Conservation (phyloP, 1,140 invertebrate genomes). For the Drosophila takahashii region DNA sequence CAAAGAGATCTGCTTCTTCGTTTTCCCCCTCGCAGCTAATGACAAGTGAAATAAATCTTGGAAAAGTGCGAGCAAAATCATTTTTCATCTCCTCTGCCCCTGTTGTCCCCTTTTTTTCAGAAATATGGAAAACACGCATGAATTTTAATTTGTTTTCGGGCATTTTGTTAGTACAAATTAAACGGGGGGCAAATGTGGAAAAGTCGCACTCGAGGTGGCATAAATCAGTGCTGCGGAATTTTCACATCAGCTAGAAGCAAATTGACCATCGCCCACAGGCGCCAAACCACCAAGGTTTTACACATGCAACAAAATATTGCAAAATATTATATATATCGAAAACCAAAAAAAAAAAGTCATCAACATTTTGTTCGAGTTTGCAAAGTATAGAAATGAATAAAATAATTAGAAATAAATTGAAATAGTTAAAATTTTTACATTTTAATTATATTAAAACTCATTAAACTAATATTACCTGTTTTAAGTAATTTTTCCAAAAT, state of each 20-base stretch:
- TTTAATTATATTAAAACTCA: too few species aligned
- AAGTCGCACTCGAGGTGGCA: constrained; percentile 40
- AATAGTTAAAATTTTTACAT: too few species aligned
- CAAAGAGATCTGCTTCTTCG: constrained; percentile 16
- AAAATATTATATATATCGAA: too few species aligned
- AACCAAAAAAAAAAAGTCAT: too few species aligned
- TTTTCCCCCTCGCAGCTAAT: constrained; percentile 35
- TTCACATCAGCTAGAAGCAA: constrained; percentile 27
- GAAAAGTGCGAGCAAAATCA: constrained; percentile 53
- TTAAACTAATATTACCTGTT: too few species aligned
- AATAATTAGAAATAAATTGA: too few species aligned
- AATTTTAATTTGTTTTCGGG: constrained; percentile 61
- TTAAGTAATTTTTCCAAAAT: too few species aligned
- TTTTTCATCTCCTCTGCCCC: constrained; percentile 12
- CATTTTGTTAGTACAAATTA: constrained; percentile 60
- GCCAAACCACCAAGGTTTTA: not conserved
- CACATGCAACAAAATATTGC: too few species aligned
- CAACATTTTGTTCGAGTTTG: too few species aligned
- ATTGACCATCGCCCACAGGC: constrained; percentile 17
- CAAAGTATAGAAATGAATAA: too few species aligned
- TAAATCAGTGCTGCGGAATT: constrained; percentile 53
- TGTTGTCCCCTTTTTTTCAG: not conserved
- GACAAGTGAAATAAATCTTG: constrained; percentile 75
- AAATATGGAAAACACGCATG: constrained; percentile 67
- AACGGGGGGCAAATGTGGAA: constrained; percentile 17